Conservation (phyloP, 2,888 invertebrate genomes). For the Phyto melanocephala region DNA sequence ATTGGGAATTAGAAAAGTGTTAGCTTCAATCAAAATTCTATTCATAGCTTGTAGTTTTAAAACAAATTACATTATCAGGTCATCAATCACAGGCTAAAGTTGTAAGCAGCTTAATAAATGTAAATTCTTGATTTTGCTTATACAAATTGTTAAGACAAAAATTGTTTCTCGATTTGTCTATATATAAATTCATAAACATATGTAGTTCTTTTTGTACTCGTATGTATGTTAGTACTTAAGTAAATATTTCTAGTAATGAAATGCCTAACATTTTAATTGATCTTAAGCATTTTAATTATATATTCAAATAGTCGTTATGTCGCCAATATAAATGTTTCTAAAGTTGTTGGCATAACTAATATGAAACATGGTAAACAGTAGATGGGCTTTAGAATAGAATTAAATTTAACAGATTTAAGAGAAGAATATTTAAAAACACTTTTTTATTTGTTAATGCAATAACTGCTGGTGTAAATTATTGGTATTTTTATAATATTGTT, state of each 20-base stretch:
- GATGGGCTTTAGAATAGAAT: too few relatives aligned
- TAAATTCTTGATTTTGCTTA: neutral
- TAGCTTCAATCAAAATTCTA: conserved; percentile 29
- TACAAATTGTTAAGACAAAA: neutral
- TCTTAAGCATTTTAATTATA: conserved; percentile 19
- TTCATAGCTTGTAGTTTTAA: neutral
- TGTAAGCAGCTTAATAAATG: neutral
- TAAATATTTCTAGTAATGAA: neutral
- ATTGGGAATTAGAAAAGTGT: conserved; percentile 29
- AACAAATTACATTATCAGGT: conserved; percentile 6
- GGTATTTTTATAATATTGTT: too few relatives aligned
- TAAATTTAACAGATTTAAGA: too few relatives aligned
- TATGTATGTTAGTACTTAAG: too few relatives aligned
- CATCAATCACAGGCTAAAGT: conserved; percentile 51
- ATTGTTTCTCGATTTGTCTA: conserved; percentile 11
- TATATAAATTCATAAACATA: too few relatives aligned
- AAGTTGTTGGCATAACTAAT: neutral
- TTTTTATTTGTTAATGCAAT: too few relatives aligned
- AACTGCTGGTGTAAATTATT: too few relatives aligned
- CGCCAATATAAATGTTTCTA: conserved; percentile 50
- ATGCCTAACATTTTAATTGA: conserved; percentile 22
- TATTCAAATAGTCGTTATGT: conserved; percentile 24
- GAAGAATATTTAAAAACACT: too few relatives aligned
- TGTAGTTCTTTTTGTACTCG: too few relatives aligned
- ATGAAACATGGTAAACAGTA: neutral